Conservation (phyloP, 2,797 vertebrate genomes). For the Astyanax mexicanus region DNA sequence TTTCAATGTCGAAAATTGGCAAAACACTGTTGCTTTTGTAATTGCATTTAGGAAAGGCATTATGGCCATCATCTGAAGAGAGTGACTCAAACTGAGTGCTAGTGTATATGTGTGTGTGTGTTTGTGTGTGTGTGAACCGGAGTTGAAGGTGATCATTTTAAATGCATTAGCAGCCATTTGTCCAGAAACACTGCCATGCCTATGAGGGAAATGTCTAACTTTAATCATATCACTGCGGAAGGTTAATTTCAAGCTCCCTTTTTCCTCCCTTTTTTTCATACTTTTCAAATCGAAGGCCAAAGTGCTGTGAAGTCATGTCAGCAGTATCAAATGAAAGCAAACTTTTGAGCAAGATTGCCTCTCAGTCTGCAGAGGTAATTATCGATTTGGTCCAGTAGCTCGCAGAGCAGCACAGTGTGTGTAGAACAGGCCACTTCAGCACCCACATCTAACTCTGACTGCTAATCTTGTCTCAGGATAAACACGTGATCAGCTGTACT, state of each 20-base stretch:
- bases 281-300: slow-evolving; percentile 41
- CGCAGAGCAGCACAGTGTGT: too few relatives aligned
- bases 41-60: not conserved
- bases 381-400: slow-evolving; percentile 18
- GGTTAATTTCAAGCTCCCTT: slow-evolving; percentile 28
- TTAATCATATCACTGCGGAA: slow-evolving; percentile 14
- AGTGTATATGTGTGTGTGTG: not conserved
- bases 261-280: not conserved
- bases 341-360: slow-evolving; percentile 12
- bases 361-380: slow-evolving; percentile 34
- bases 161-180: slow-evolving; percentile 7
- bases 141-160: slow-evolving; percentile 6
- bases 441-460: not conserved
- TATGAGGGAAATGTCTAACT: not conserved
- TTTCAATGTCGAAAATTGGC: too few relatives aligned
- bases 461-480: not conserved
- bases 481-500: not conserved
- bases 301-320: slow-evolving; percentile 32
- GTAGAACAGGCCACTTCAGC: not conserved
- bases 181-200: not conserved
- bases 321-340: slow-evolving; percentile 24
- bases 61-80: not conserved
- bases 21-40: too few relatives aligned
- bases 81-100: not conserved
- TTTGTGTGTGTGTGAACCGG: not conserved